Conservation (phyloP, 2,888 invertebrate species). For the Pristionchus entomophagus region DNA sequence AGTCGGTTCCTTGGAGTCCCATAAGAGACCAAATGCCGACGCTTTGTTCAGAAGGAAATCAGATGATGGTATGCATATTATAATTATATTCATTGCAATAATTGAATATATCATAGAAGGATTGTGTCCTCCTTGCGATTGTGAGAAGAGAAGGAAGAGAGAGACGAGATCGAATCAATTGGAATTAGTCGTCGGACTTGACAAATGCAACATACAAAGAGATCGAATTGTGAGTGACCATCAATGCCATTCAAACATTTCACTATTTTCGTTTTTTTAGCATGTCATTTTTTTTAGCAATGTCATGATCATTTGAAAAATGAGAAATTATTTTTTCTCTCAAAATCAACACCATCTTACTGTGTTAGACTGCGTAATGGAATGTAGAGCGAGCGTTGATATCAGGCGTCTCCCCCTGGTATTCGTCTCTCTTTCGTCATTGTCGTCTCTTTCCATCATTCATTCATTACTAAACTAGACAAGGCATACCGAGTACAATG, state of each 20-base stretch:
- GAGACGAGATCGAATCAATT: constrained; percentile 45
- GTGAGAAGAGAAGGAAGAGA: constrained; percentile 23
- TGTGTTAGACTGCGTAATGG: no score
- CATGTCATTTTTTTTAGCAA: no score
- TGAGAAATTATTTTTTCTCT: no score
- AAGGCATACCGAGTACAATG: constrained; percentile 49
- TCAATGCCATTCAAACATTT: no score
- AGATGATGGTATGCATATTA: not conserved
- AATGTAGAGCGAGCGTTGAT: constrained; percentile 10
- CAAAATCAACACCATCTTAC: no score
- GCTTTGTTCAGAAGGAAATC: not conserved
- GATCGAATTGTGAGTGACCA: constrained; percentile 49
- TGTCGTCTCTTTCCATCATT: constrained; percentile 74
- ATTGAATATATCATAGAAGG: not conserved
- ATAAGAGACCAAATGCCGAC: not conserved
- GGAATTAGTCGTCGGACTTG: constrained; percentile 50
- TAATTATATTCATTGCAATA: not conserved
- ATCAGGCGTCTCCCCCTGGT: constrained; percentile 72
- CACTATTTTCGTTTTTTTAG: no score
- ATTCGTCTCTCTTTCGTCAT: constrained; percentile 72
- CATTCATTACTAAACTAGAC: constrained; percentile 75
- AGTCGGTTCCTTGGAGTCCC: not conserved
- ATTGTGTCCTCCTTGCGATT: constrained; percentile 39
- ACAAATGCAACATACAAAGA: constrained; percentile 55
- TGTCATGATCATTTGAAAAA: no score